Base-by-base conservation (phyloP, 2,797 vertebrate species). In the Lophura swinhoii region DNA sequence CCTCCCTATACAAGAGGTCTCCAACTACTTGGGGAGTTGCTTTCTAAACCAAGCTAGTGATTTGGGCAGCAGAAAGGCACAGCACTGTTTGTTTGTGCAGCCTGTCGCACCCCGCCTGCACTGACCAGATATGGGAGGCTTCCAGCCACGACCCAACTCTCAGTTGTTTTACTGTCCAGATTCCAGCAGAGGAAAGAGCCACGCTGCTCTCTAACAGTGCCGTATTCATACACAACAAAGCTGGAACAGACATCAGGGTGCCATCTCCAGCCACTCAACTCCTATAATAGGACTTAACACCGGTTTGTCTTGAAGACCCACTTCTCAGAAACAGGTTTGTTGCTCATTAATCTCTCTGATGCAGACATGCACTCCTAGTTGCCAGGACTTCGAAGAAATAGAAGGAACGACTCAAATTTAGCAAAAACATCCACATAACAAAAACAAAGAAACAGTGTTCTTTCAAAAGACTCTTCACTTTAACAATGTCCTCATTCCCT, bases 201-300 rank as follows among this genome's bases (percentile, higher is more conserved):
- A 78, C 74, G 59, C 72, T 8, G 1, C 84, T 55, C 21, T 80
- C 81, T 85, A 75, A 77, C 81, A 71, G 81, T 73, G 84, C 78
- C 60, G 72, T 85, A 81, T 90, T 91, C 82, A 87, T 70, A 91
- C 83, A 84, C 94, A 95, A 94, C 78, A 60, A 76, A 79, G 76
- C 86, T 77, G 75, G 55, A 83, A 93, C 75, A 88, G 67, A 75
- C 11, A 9, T 21, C 1, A 33, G 87, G 66, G 69, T 90, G 87
- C 81, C 66, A 66, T 78, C 67, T 84, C 48, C 62, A 90, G 77
- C 33, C 76, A 75, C 63, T 89, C 80, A 60, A 82, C 58, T 88
- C 88, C 94, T 93, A 55, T 83, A 90, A 87, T 69, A 90, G 88
- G 88, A 90, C 84, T 88, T 80, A 33, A 75, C 55, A 78, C 62